Conservation (phyloP, 37 sponge, comb jelly and placozoan genomes). For the Ianthella basta region DNA sequence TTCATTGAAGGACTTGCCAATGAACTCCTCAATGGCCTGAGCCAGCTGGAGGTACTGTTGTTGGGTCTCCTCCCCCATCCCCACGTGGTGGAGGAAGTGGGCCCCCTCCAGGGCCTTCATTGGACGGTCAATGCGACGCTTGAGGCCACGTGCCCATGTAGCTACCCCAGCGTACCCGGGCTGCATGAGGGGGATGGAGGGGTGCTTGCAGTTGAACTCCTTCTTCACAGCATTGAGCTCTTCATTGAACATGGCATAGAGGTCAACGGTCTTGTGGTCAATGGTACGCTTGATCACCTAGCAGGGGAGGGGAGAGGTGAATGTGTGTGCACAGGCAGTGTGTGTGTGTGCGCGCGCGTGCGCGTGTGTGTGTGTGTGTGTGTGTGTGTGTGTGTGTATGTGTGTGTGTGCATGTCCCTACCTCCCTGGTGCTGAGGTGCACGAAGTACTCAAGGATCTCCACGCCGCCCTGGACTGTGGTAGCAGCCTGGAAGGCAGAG, state of each 20-base stretch:
- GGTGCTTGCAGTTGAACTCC: conserved; percentile 78
- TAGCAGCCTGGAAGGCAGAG: conserved; percentile 78
- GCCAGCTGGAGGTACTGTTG: conserved; percentile 83
- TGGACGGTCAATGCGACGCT: conserved; percentile 88
- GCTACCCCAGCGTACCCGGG: conserved; percentile 88
- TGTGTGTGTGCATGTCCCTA: conserved; percentile 32
- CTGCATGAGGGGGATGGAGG: conserved; percentile 67
- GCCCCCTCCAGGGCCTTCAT: conserved; percentile 89
- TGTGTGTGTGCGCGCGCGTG: neutral
- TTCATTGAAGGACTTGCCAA: conserved; percentile 92
- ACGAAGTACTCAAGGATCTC: conserved; percentile 90
- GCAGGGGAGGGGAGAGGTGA: neutral
- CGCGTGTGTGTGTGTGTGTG: neutral
- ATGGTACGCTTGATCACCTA: conserved; percentile 92
- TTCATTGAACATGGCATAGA: conserved; percentile 83
- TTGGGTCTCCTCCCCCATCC: conserved; percentile 86
- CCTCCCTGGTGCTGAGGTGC: conserved; percentile 89
- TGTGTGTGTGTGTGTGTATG: neutral
- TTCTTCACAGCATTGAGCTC: conserved; percentile 96
- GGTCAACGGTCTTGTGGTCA: conserved; percentile 92
- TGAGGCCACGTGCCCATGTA: conserved; percentile 87
- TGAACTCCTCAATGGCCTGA: conserved; percentile 89
- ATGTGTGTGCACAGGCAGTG: conserved; percentile 30
- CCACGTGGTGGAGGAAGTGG: conserved; percentile 85
- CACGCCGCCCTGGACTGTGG: conserved; percentile 91